Percentiles rank a stretch among this genome's conserved stretches.
Evolutionary conservation across 2,888 invertebrate genomes (phyloP).

Genomic region (Dorcus hopei): DNA sequence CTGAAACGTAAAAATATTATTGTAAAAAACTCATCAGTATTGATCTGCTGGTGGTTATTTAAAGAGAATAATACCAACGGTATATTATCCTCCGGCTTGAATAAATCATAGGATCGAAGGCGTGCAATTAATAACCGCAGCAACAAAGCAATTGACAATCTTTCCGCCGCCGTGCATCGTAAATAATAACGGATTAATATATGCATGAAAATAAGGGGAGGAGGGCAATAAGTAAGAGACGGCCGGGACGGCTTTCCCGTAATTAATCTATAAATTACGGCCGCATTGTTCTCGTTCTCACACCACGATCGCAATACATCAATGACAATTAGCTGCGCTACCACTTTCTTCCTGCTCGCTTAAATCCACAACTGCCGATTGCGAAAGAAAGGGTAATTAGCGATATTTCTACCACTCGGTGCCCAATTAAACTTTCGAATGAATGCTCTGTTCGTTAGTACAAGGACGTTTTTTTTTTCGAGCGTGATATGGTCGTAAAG

Average conservation of each 20-base stretch:
- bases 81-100: too few relatives aligned
- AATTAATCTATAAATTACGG: constrained; percentile 31
- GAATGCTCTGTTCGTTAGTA: neutral
- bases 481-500: too few relatives aligned
- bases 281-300: constrained; percentile 30
- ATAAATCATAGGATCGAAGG: too few relatives aligned
- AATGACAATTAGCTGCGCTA: constrained; percentile 30
- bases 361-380: constrained; percentile 27
- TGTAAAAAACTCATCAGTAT: too few relatives aligned
- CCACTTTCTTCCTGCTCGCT: constrained; percentile 28
- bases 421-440: constrained; percentile 23
- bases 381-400: constrained; percentile 27
- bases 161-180: constrained; percentile 7
- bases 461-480: neutral
- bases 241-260: constrained; percentile 20
- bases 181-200: constrained; percentile 14
- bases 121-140: constrained; percentile 41
- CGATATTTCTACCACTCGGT: constrained; percentile 26
- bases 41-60: too few relatives aligned
- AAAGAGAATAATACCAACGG: too few relatives aligned
- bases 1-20: too few relatives aligned
- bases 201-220: constrained; percentile 11
- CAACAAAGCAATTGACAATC: constrained; percentile 37
- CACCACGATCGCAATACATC: constrained; percentile 29
- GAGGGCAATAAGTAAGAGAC: constrained; percentile 1